Conservation (phyloP, 2,888 invertebrate species). For the Toxonevra muliebris region DNA sequence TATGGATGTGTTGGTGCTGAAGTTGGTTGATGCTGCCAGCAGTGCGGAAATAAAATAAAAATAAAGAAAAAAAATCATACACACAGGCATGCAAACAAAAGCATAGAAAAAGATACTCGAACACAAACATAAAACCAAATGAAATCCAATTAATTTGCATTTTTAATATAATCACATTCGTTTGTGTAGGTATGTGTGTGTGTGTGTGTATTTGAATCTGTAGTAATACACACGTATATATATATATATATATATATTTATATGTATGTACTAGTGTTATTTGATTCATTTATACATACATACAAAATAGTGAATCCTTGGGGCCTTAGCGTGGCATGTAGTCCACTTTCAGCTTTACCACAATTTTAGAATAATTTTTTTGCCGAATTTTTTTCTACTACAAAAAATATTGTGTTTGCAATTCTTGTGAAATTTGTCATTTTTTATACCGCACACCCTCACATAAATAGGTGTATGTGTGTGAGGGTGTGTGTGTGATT, state of each 20-base stretch:
- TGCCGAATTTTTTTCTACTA: not conserved
- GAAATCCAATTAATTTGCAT: slow-evolving; percentile 43
- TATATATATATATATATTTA: too few relatives aligned
- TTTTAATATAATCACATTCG: slow-evolving; percentile 36
- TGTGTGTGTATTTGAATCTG: slow-evolving; percentile 8
- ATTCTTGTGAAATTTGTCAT: not conserved
- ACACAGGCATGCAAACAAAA: not conserved
- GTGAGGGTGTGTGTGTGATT: not conserved
- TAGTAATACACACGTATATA: not conserved
- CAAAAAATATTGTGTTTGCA: not conserved
- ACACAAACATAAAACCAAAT: slow-evolving; percentile 33
- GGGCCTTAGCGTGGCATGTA: too few relatives aligned
- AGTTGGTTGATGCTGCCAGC: not conserved
- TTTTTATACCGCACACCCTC: not conserved
- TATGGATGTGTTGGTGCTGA: not conserved
- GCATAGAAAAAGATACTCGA: not conserved
- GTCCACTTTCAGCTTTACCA: slow-evolving; percentile 11
- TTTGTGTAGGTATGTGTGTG: slow-evolving; percentile 13
- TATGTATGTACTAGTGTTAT: too few relatives aligned
- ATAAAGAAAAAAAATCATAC: slow-evolving; percentile 18
- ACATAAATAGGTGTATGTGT: not conserved
- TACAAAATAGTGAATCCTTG: too few relatives aligned
- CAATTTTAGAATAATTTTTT: not conserved
- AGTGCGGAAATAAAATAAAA: not conserved
- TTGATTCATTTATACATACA: too few relatives aligned